phyloP scores from a whole-genome alignment of 2,797 vertebrate species.

The Sebastes melanostomus region DNA sequence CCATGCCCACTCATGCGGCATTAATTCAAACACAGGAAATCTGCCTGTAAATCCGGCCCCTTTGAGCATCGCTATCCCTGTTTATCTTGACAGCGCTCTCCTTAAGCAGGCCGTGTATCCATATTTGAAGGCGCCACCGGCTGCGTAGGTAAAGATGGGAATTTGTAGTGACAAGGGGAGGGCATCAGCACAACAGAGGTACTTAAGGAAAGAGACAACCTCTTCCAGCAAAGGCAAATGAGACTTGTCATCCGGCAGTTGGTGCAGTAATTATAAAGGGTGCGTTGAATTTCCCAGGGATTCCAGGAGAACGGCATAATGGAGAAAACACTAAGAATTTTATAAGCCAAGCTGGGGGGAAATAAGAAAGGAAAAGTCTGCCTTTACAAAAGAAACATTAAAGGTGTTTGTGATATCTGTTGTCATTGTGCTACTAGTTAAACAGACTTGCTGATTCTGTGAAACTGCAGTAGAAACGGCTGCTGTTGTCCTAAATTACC shows the following conservation, averaged over 20 bases:
- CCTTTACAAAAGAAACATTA: constrained; percentile 2
- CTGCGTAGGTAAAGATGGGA: constrained; percentile 78
- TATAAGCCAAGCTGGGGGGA: constrained; percentile 66
- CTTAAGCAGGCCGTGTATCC: constrained; percentile 74
- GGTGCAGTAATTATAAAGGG: constrained; percentile 80
- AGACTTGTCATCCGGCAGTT: constrained; percentile 83
- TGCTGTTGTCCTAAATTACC: constrained; percentile 18
- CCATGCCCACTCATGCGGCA: neutral
- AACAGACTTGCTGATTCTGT: neutral
- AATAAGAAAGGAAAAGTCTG: constrained; percentile 33
- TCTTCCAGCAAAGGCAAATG: constrained; percentile 73
- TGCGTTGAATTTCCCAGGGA: constrained; percentile 75
- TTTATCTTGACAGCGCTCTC: constrained; percentile 65
- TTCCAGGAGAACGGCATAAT: constrained; percentile 72
- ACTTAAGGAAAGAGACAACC: constrained; percentile 75
- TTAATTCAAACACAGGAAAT: constrained; percentile 50
- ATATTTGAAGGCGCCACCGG: constrained; percentile 79
- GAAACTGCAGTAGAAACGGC: neutral
- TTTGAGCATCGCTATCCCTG: constrained; percentile 45
- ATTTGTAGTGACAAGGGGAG: constrained; percentile 76
- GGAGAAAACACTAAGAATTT: constrained; percentile 78
- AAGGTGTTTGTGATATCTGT: neutral
- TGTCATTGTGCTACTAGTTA: neutral
- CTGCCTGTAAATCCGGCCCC: constrained; percentile 44
- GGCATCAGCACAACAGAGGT: constrained; percentile 68